Evolutionary conservation across 2,113 vertebrate genomes (phyloP), one percentile per base, ranked within the genome.

Genomic region (Uropsilus gracilis): DNA sequence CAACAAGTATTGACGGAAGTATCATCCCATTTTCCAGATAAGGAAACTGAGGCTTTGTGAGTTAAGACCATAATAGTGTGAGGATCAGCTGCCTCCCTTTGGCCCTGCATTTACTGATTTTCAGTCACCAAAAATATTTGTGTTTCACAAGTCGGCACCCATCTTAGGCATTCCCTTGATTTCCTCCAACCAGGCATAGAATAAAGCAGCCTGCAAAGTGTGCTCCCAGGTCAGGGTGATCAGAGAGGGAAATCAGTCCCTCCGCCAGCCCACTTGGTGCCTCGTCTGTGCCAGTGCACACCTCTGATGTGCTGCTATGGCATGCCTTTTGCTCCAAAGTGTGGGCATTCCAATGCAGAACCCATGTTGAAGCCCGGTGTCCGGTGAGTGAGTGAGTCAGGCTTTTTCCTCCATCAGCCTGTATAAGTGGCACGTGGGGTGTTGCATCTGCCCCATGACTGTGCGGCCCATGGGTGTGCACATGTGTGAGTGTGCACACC

Each of bases 231-330:
- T 9, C 18, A 46, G 32, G 66, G 17, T 11, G 30, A 10, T 46
- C 11, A 48, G 66, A n/a, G 28, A 8, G 1, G 34, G 50, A 44
- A 24, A 24, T 5, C 22, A 16, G 83, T 22, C 13, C 16, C 12
- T 17, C 73, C 44, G 28, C 2, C 18, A 55, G 0, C 16, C 20
- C 14, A 28, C 10, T 22, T 28, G 18, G 34, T 16, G 22, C n/a
- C 57, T 34, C 4, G 14, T 11, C 8, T 1, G 48, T 1, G 34
- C 48, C 48, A 0, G 8, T 8, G 10, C 22, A n/a, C 6, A 6
- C 48, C 72, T 53, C 12, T 3, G 0, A 48, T 0, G 8, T 39
- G 2, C 12, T 5, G 34, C 73, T 34, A 59, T 3, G 24, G 80
- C 42, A 5, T 6, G 39, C 17, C n/a, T 37, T 18, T 44, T 48